These are phyloP conservation scores for Diadumene lineata DNA, from an alignment of 92 coral and sea anemone species.

Conservation along the genomic window DNA sequence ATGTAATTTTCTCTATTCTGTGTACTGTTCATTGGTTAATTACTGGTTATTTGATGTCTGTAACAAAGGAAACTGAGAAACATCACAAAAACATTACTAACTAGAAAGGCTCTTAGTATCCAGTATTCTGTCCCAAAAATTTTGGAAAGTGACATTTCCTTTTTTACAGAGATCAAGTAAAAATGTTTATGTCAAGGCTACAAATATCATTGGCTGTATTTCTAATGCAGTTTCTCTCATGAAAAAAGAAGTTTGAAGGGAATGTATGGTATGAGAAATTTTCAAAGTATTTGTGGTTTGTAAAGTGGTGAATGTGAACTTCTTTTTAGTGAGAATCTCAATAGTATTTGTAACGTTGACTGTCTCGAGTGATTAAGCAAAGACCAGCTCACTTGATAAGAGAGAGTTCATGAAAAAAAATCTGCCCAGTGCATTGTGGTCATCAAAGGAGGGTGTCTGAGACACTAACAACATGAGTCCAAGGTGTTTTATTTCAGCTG, in stretches of 20 bases:
- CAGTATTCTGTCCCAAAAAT: background rate
- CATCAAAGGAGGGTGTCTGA: constrained; percentile 40
- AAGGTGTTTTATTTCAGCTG: constrained; percentile 38
- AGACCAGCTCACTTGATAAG: constrained; percentile 3
- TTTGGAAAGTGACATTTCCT: background rate
- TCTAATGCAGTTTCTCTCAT: background rate
- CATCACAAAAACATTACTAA: too few relatives aligned
- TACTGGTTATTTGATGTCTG: constrained; percentile 18
- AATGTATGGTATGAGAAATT: background rate
- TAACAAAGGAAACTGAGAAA: constrained; percentile 21
- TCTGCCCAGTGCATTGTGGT: constrained; percentile 4
- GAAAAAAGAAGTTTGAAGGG: background rate
- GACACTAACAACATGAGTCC: constrained; percentile 35
- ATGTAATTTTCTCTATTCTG: constrained; percentile 1
- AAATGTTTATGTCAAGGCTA: constrained; percentile 3
- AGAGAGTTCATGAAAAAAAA: constrained; percentile 4
- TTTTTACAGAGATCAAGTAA: constrained; percentile 18
- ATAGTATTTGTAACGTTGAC: constrained; percentile 18
- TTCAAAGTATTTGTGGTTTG: background rate
- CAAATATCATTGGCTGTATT: constrained; percentile 8
- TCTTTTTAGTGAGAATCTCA: constrained; percentile 4
- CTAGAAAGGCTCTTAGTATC: too few relatives aligned
- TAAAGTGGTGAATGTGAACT: background rate
- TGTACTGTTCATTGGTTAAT: constrained; percentile 22
- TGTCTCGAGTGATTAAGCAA: constrained; percentile 10